phyloP scores from a whole-genome alignment of 2,113 vertebrate genomes.

The Myotis davidii region DNA sequence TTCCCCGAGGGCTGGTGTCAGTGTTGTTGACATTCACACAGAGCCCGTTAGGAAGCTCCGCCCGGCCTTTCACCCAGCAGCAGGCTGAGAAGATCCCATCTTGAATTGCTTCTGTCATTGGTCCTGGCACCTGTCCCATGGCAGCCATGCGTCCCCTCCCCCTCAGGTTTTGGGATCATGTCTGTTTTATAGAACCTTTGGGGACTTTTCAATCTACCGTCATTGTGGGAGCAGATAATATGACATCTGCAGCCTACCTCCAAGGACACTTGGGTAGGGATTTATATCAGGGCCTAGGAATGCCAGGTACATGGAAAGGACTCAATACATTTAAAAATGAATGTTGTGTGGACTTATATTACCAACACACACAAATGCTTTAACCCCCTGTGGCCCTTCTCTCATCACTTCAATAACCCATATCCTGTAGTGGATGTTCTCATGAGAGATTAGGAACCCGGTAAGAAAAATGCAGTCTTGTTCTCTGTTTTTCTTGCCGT shows the following conservation, averaged over 20 bases:
- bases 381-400: not conserved
- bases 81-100: not conserved
- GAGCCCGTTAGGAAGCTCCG: not conserved
- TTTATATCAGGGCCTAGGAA: not conserved
- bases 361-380: not conserved
- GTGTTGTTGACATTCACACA: accelerated
- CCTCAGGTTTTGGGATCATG: not conserved
- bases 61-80: not conserved
- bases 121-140: not conserved
- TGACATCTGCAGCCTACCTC: not conserved
- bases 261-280: not conserved
- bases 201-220: not conserved
- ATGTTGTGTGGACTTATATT: not conserved
- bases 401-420: not conserved
- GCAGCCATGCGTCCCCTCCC: not conserved
- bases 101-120: not conserved
- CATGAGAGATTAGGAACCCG: not conserved
- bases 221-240: not conserved
- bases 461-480: not conserved
- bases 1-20: not conserved
- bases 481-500: not conserved
- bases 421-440: not conserved
- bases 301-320: not conserved
- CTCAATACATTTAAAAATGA: not conserved
- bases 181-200: not conserved